A percentile compares a stretch with the other conserved stretches of the same genome.
Conservation (phyloP, 2,888 invertebrate genomes). For the Eretmocerus hayati region DNA sequence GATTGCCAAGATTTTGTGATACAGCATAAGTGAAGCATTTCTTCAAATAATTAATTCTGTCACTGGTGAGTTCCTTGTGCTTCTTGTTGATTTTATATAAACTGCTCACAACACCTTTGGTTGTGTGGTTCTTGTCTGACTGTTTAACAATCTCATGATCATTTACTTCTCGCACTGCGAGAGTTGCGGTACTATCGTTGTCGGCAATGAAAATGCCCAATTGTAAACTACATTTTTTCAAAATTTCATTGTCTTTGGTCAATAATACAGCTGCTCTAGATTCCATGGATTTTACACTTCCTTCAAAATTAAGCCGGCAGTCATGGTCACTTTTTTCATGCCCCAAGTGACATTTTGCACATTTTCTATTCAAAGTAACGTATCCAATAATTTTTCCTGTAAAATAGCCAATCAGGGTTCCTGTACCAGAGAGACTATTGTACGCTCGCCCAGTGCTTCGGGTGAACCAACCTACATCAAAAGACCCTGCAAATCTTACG, state of each 20-base stretch:
- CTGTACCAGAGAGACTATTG: constrained; percentile 14
- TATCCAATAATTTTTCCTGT: constrained; percentile 11
- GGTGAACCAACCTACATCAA: constrained; percentile 17
- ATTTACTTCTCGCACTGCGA: constrained; percentile 6
- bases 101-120: constrained; percentile 15
- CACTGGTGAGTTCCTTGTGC: constrained; percentile 19
- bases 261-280: constrained; percentile 6
- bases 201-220: constrained; percentile 22
- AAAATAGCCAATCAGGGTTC: constrained; percentile 6
- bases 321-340: constrained; percentile 6
- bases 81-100: constrained; percentile 21
- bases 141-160: constrained; percentile 16
- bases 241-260: constrained; percentile 11
- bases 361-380: constrained; percentile 17
- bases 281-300: constrained; percentile 17
- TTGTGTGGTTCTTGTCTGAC: constrained; percentile 21
- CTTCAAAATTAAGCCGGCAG: constrained; percentile 16
- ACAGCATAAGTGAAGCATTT: constrained; percentile 17
- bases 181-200: constrained; percentile 18
- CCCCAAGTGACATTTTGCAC: constrained; percentile 5
- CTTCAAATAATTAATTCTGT: constrained; percentile 15
- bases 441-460: constrained; percentile 9
- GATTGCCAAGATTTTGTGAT: constrained; percentile 14
- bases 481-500: neutral
- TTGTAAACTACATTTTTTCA: constrained; percentile 13